A percentile compares a stretch with the other conserved stretches of the same genome.
These are phyloP conservation scores for Apostichopus japonicus DNA, from an alignment of 35 echinoderm and acorn worm genomes.

Conservation along the genomic window DNA sequence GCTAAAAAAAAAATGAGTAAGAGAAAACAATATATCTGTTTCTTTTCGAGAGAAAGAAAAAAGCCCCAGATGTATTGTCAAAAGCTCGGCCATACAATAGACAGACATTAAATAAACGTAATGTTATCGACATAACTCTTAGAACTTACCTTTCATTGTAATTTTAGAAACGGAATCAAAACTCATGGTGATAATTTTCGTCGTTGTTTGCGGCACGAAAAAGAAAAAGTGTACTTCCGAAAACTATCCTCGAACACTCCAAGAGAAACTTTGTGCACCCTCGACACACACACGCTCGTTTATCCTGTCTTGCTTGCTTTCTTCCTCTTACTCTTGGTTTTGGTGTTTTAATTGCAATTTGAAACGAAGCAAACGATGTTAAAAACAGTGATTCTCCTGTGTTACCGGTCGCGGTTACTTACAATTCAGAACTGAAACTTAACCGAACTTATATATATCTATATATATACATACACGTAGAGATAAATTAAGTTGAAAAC, in stretches of 20 bases:
- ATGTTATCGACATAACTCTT: too few relatives aligned
- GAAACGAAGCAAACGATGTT: slow-evolving; percentile 12
- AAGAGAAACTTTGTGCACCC: background rate
- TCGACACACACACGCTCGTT: background rate
- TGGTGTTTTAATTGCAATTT: background rate
- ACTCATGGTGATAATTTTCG: slow-evolving; percentile 5
- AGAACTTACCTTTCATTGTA: slow-evolving; percentile 33
- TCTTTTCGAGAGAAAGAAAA: too few relatives aligned
- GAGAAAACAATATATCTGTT: too few relatives aligned
- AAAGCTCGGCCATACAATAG: too few relatives aligned
- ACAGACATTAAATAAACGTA: too few relatives aligned
- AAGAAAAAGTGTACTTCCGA: background rate
- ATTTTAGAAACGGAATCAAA: slow-evolving; percentile 22
- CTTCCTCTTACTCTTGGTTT: background rate
- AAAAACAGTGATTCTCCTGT: background rate
- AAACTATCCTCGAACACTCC: background rate
- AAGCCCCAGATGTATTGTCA: too few relatives aligned
- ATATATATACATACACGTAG: too few relatives aligned
- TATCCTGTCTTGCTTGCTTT: background rate
- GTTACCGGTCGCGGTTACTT: background rate
- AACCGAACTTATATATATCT: background rate
- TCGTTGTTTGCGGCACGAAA: background rate
- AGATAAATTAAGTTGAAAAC: slow-evolving; percentile 20
- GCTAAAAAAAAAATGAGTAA: too few relatives aligned
- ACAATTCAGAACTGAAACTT: background rate